Conservation (phyloP, 2,888 invertebrate species). For the Geophilus truncorum region DNA sequence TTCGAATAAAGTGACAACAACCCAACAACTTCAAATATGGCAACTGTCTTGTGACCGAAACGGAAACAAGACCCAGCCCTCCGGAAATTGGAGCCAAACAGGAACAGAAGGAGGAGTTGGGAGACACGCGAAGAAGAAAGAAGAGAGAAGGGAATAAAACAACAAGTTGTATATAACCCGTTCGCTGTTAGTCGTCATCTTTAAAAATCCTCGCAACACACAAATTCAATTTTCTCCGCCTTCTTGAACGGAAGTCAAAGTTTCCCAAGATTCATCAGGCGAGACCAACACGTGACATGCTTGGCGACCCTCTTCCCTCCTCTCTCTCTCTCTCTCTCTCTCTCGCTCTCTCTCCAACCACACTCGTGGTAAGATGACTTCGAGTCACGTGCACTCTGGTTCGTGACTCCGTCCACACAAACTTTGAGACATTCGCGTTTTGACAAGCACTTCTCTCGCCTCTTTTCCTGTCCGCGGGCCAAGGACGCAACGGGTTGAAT, state of each 20-base stretch:
- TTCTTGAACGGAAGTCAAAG: constrained; percentile 23
- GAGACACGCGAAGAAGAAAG: not conserved
- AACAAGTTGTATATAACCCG: constrained; percentile 5
- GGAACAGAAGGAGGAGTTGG: not conserved
- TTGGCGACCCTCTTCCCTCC: constrained; percentile 10
- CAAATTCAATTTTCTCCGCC: constrained; percentile 27
- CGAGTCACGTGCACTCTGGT: not conserved
- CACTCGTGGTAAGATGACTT: not conserved
- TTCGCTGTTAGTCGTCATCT: not conserved
- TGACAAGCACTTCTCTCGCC: not conserved
- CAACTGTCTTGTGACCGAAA: not conserved
- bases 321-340: too few relatives aligned
- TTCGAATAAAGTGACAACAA: not conserved
- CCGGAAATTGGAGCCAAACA: not conserved
- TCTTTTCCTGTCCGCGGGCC: constrained; percentile 13
- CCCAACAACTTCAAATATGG: constrained; percentile 11
- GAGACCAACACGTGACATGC: constrained; percentile 24
- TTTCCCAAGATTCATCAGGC: constrained; percentile 27
- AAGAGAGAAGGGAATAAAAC: not conserved
- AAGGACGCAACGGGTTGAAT: constrained; percentile 6
- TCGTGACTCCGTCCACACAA: constrained; percentile 17
- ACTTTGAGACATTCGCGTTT: not conserved
- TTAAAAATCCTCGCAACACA: constrained; percentile 19
- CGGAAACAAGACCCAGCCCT: constrained; percentile 3
- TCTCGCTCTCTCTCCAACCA: not conserved